Evolutionary conservation across 2,797 vertebrate species (phyloP), one percentile per base, ranked within the genome.

Genomic region (Podarcis siculus): DNA sequence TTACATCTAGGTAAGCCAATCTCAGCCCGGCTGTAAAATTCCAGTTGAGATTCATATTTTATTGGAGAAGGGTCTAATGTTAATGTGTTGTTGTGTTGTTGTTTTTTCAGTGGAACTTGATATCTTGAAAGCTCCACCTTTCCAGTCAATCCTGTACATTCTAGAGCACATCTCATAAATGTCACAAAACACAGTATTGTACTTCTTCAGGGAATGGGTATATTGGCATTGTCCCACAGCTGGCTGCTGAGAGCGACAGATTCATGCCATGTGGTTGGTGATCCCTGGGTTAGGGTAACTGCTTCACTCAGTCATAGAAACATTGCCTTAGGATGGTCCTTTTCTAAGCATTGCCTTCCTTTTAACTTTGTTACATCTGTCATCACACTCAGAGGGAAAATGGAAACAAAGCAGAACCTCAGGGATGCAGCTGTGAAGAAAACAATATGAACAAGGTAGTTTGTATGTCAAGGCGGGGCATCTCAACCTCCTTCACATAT

Each of bases 1-100:
- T 78, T 71, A 81, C 7, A 42, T 85, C 5, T 80, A 87, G 45
- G 85, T 89, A 90, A 93, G 92, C 55, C 0, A 1, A 79, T 86
- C 1, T 89, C 19, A 61, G 86, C 9, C 82, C 71, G 67, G 35
- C 9, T 72, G 81, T 89, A 89, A 93, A 87, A 45, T 90, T 93
- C 25, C 19, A 72, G 58, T 81, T 45, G 27, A 86, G 78, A 89
- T 87, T 23, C 23, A 85, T 92, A 92, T 92, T 95, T 94, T 92
- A 94, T 81, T 67, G 39, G 15, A 89, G 42, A 9, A 84, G 37
- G 89, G 90, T 89, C 71, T 86, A 89, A 82, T 37, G 21, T 64
- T 87, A n/a, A 92, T 81, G 58, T 58, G 32, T 84, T 19, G 45
- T 86, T n/a, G 27, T 15, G 45, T 45, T 45, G 17, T 58, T 35